Conservation (phyloP, 2,888 invertebrate species). For the Unio pictorum region DNA sequence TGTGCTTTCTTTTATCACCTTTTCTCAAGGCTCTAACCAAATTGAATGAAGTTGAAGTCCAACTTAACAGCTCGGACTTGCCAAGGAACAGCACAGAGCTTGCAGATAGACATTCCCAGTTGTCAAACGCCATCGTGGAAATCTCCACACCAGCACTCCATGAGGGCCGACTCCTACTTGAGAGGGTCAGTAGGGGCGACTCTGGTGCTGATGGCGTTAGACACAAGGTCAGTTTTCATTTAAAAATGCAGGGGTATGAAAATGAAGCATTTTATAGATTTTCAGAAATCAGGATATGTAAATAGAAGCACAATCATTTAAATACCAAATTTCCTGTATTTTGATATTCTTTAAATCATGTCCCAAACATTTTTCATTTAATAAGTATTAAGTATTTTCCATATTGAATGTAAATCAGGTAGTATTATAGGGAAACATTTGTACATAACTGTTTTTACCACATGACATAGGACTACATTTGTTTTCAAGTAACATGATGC, state of each 20-base stretch:
- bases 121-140: conserved; percentile 78
- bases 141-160: conserved; percentile 80
- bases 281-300: background rate
- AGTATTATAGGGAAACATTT: no score
- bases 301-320: background rate
- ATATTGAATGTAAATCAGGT: no score
- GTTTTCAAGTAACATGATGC: no score
- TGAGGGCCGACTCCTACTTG: conserved; percentile 82
- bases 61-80: conserved; percentile 79
- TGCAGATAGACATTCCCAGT: conserved; percentile 80
- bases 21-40: conserved; percentile 78
- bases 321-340: no score
- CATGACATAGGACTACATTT: no score
- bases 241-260: background rate
- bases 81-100: conserved; percentile 79
- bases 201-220: conserved; percentile 77
- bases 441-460: no score
- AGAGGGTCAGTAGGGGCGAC: conserved; percentile 77
- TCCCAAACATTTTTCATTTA: no score
- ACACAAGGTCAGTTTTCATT: conserved; percentile 63
- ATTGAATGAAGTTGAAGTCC: conserved; percentile 83
- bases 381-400: no score
- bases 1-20: conserved; percentile 10
- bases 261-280: background rate
- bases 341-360: no score